Base-by-base conservation (phyloP, 2,888 invertebrate genomes). In the Anticlea derivata region DNA sequence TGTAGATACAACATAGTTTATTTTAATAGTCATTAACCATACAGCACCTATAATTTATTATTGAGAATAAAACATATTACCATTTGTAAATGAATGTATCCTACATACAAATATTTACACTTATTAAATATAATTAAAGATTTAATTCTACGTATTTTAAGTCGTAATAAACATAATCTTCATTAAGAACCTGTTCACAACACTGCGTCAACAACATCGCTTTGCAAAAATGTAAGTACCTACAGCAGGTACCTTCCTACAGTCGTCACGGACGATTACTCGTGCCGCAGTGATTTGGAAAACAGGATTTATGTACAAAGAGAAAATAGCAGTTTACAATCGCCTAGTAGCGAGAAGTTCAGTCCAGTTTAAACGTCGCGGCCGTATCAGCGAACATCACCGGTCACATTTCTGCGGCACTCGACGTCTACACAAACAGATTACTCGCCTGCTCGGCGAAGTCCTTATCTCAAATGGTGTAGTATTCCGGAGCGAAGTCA, bases 401-500 rank as follows among this genome's bases (percentile, higher is more conserved):
- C 43, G 40, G 47, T 27, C 45, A 40, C 44, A 44, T 47, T 50
- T 46, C 29, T 10, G 17, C 37, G 23, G 24, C 41, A 24, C 48
- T 51, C 47, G 43, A 61, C 58, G 54, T 66, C 81, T 86, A 91
- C 69, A 87, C 90, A 81, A 91, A 91, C 73, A 91, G 80, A 82
- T 90, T 80, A 72, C 83, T 86, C 77, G 90, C 85, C 83, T 88
- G 87, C 69, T 91, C 90, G 85, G 83, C 86, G 78, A 88, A 86
- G 70, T 91, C 91, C 89, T 91, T 91, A 77, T 91, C 91, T 91
- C 91, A 91, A 85, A 91, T 91, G 78, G 91, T 91, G 82, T 97
- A 97, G 82, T 97, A 97, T 83, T 98, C 97, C 5, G 97, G 97
- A 11, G 96, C 96, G 80, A 97, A 97, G 80, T 97, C 97, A 80